A percentile compares a stretch with the other conserved stretches of the same genome.
Conservation (phyloP, 2,888 invertebrate genomes). For the Hybos culiciformis region DNA sequence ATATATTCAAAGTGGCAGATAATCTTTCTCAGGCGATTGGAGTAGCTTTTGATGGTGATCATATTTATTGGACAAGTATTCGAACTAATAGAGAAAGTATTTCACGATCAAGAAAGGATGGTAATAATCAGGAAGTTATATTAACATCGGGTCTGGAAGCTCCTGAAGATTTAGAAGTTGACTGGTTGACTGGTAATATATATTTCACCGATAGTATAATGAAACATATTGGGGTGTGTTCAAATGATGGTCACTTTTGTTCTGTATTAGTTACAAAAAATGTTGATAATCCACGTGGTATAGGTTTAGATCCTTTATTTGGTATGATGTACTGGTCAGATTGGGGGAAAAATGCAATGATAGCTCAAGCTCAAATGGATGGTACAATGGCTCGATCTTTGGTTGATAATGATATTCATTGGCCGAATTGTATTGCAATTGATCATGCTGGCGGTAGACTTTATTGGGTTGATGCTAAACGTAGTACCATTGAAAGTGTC, state of each 20-base stretch:
- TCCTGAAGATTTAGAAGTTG: constrained; percentile 63
- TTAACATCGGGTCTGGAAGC: constrained; percentile 52
- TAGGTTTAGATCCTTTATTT: constrained; percentile 51
- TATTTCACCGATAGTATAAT: constrained; percentile 66
- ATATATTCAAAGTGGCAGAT: constrained; percentile 33
- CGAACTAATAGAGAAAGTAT: constrained; percentile 57
- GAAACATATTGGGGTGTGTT: constrained; percentile 61
- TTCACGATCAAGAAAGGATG: constrained; percentile 47
- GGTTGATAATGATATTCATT: constrained; percentile 48
- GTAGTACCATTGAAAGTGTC: constrained; percentile 50
- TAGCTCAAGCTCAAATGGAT: constrained; percentile 75
- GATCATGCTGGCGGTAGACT: constrained; percentile 65
- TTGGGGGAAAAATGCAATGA: constrained; percentile 60
- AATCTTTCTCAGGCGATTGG: constrained; percentile 46
- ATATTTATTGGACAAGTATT: constrained; percentile 68
- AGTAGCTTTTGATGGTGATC: constrained; percentile 53
- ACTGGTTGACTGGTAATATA: constrained; percentile 65
- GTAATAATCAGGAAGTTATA: constrained; percentile 44
- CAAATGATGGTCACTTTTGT: constrained; percentile 50
- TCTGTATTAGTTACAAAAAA: constrained; percentile 46
- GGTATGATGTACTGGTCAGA: constrained; percentile 89
- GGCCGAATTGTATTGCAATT: constrained; percentile 77
- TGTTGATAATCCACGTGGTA: constrained; percentile 51
- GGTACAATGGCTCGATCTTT: constrained; percentile 50
- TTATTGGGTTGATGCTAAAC: constrained; percentile 78